phyloP scores from a whole-genome alignment of 1,140 invertebrate species.

The Danaus melanippus region DNA sequence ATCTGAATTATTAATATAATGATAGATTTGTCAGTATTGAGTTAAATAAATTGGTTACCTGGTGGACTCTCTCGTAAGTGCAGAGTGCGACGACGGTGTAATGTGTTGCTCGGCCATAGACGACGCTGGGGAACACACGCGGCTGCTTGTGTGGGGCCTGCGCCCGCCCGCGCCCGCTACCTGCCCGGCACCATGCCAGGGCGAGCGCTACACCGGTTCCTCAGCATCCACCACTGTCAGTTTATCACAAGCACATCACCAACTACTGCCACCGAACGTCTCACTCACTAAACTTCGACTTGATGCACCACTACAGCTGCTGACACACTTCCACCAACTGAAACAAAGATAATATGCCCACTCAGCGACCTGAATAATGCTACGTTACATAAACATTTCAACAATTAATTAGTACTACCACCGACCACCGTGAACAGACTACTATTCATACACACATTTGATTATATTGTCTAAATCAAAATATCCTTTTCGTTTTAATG shows the following conservation, averaged over 20 bases:
- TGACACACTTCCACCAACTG: constrained; percentile 41
- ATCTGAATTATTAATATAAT: too few species aligned
- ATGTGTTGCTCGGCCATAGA: constrained; percentile 73
- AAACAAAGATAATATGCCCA: constrained; percentile 60
- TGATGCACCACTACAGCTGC: constrained; percentile 9
- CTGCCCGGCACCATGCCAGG: constrained; percentile 71
- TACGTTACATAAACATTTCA: constrained; percentile 69
- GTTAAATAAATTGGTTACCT: constrained; percentile 31
- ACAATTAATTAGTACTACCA: constrained; percentile 45
- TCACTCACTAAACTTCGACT: constrained; percentile 26
- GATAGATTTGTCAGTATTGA: background rate
- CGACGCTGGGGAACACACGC: constrained; percentile 67
- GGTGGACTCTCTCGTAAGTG: constrained; percentile 71
- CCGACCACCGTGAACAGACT: constrained; percentile 41
- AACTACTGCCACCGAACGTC: constrained; percentile 25
- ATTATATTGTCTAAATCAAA: constrained; percentile 6
- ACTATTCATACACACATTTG: background rate
- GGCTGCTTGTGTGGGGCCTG: constrained; percentile 68
- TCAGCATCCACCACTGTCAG: constrained; percentile 49
- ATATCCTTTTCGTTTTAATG: too few species aligned
- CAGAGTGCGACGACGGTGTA: constrained; percentile 71
- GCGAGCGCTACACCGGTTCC: constrained; percentile 53
- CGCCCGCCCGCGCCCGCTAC: constrained; percentile 69
- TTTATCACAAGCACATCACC: constrained; percentile 48
- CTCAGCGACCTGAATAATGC: constrained; percentile 54